Conservation (phyloP, 64 coral and sea anemone species). For the Trachythela sp. region DNA sequence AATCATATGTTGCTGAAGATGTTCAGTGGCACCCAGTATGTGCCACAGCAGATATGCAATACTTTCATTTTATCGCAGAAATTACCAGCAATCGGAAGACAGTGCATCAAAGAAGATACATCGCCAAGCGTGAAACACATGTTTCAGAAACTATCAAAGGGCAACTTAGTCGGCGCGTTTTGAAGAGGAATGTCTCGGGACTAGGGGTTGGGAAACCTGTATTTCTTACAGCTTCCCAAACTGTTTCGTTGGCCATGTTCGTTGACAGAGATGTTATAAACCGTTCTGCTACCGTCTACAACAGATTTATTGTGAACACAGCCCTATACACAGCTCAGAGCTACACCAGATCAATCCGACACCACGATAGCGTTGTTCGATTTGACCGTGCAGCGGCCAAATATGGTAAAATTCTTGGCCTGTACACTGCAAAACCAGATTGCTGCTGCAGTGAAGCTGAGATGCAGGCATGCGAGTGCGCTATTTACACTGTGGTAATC, state of each 20-base stretch:
- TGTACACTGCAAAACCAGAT: neutral
- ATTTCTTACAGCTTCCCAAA: neutral
- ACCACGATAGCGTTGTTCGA: neutral
- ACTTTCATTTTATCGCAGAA: neutral
- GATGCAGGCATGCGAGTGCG: neutral
- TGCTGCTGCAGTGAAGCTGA: neutral
- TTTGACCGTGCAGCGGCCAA: neutral
- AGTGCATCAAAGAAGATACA: neutral
- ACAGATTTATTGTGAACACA: neutral
- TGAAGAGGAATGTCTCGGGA: neutral
- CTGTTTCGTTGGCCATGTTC: neutral
- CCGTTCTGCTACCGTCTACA: neutral
- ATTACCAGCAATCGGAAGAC: neutral
- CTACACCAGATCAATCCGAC: neutral
- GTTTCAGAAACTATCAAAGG: neutral
- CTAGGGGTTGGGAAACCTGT: neutral
- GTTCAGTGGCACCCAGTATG: conserved; percentile 13
- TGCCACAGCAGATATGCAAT: neutral
- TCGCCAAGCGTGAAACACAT: neutral
- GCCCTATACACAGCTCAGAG: neutral
- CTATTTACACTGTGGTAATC: neutral
- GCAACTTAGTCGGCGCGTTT: neutral
- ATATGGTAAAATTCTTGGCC: neutral
- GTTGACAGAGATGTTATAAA: neutral
- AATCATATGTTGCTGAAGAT: neutral